Evolutionary conservation across 2,888 invertebrate genomes (phyloP), one percentile per base, ranked within the genome.

Genomic region (Bombylius major): DNA sequence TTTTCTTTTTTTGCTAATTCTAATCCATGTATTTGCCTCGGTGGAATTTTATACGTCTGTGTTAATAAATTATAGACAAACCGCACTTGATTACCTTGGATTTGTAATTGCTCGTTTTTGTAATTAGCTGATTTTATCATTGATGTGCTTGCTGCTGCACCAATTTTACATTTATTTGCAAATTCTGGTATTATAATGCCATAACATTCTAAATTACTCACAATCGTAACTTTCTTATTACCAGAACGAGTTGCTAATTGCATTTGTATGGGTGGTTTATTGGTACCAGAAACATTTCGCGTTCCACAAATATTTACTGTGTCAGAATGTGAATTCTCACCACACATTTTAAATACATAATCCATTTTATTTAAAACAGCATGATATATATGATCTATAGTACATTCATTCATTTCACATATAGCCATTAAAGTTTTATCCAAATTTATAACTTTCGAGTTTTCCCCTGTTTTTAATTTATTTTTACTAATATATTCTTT

Each of bases 141-240:
- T 42, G 87, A 86, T 57, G 92, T 88, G 65, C 93, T 86, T 14
- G 94, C 93, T 1, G 94, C 94, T 53, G 87, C 89, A 13, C 84
- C 88, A 58, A 82, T 81, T 75, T 94, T 93, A 66, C 93, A 88
- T 63, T 82, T 81, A 68, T 86, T 86, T 23, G 87, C 84, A 71
- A 96, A 86, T 66, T 86, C 85, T 34, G 79, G 73, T 58, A 90
- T 77, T 64, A 83, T 84, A 64, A 96, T 88, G 36, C 94, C 93
- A 73, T 84, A 96, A 57, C 82, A 76, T 68, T 93, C 90, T 67
- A 96, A 78, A 75, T 96, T 94, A 63, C 90, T 89, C 4, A 97
- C 82, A 53, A 95, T 73, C 1, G 96, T 96, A 54, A 90, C 93
- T 80, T 92, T 93, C 71, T 95, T 95, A 70, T 91, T 91, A 32